phyloP scores from a whole-genome alignment of 2,888 invertebrate species.

The Brachypterus glaber region DNA sequence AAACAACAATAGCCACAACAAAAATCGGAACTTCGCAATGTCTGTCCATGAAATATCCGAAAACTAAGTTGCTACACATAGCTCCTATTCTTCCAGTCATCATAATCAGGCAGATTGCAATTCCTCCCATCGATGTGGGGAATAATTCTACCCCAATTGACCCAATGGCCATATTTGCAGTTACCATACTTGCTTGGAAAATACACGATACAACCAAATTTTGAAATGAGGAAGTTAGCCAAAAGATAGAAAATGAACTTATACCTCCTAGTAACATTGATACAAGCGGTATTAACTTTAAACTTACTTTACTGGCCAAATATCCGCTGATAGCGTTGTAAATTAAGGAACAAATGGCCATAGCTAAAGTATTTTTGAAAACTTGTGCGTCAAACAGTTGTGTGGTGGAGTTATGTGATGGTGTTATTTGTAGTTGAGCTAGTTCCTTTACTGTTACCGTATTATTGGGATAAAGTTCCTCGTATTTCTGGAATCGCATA shows the following conservation, averaged over 20 bases:
- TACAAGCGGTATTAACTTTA: constrained; percentile 34
- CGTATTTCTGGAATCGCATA: constrained; percentile 44
- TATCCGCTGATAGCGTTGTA: constrained; percentile 57
- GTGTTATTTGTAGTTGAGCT: constrained; percentile 21
- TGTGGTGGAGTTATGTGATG: constrained; percentile 36
- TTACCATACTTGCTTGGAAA: constrained; percentile 42
- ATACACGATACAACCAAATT: constrained; percentile 49
- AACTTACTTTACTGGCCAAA: constrained; percentile 38
- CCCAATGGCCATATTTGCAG: constrained; percentile 39
- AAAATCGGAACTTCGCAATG: constrained; percentile 56
- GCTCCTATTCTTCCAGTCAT: constrained; percentile 58
- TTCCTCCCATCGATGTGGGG: constrained; percentile 44
- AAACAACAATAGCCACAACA: constrained; percentile 46
- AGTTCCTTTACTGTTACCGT: constrained; percentile 43
- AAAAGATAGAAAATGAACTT: constrained; percentile 45
- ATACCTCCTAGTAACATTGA: constrained; percentile 45
- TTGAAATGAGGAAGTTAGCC: constrained; percentile 41
- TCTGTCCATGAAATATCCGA: constrained; percentile 53
- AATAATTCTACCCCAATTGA: constrained; percentile 30
- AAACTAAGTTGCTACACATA: constrained; percentile 53
- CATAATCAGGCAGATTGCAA: constrained; percentile 55
- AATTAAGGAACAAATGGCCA: constrained; percentile 55
- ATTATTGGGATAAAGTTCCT: constrained; percentile 41
- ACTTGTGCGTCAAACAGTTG: constrained; percentile 50
- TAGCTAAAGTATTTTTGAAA: constrained; percentile 56